A percentile compares a stretch with the other conserved stretches of the same genome.
phyloP scores from a whole-genome alignment of 2,797 vertebrate genomes.

The Sciaenops ocellatus region DNA sequence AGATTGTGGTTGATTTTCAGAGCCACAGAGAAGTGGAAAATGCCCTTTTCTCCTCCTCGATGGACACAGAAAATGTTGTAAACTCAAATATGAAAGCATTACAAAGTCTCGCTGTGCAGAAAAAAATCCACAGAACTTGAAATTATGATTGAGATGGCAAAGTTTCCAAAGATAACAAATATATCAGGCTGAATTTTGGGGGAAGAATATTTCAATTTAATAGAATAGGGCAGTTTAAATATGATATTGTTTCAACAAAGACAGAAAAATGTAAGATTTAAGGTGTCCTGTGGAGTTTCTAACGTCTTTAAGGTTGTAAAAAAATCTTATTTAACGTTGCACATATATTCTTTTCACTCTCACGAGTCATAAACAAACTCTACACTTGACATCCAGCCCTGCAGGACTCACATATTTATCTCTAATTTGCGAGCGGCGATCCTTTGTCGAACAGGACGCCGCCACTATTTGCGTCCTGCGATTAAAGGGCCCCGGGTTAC shows the following conservation, averaged over 20 bases:
- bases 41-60: background rate
- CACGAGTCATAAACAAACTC: background rate
- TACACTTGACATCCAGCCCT: background rate
- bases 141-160: background rate
- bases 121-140: background rate
- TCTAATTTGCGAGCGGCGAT: background rate
- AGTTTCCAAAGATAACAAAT: background rate
- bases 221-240: background rate
- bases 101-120: background rate
- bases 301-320: too few relatives aligned
- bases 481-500: background rate
- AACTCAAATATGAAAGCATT: background rate
- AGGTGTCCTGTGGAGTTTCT: too few relatives aligned
- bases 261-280: background rate
- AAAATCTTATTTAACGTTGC: too few relatives aligned
- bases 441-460: background rate
- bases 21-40: slow-evolving; percentile 10
- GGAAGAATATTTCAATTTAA: background rate
- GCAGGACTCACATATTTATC: background rate
- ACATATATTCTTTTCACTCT: background rate
- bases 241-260: background rate
- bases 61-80: background rate
- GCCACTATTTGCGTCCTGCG: background rate
- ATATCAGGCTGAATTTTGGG: background rate
- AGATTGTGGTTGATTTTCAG: background rate